Evolutionary conservation across 2,113 vertebrate species (phyloP), one percentile per base, ranked within the genome.

Genomic region (Tragelaphus strepsiceros): DNA sequence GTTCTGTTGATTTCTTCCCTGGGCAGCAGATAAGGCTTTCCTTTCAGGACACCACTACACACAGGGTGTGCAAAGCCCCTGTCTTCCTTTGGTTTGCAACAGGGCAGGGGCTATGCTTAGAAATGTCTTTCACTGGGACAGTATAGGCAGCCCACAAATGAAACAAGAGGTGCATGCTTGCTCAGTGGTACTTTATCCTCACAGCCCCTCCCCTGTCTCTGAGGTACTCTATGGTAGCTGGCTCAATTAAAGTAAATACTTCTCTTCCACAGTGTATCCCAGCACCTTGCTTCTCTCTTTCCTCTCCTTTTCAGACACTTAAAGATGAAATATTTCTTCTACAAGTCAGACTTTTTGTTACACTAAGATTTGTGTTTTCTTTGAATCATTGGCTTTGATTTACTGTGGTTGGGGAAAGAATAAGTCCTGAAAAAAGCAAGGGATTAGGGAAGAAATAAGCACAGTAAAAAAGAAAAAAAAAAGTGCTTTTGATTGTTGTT

Each of bases 101-200:
- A 19, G 14, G 14, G 32, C 6, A 39, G 0, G 24, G 26, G 7
- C 0, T 22, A 19, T n/a, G 32, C 5, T 28, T 13, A 62, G 6
- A 21, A 39, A 7, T 19, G 5, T 17, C 19, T 62, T 17, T 2
- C 14, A 22, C 8, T 51, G 3, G 71, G 24, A 67, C 49, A 24
- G 11, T 17, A 3, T 28, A 83, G 30, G 6, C 2, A 35, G 30
- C 9, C 3, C 7, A 39, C 1, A 91, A 19, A 22, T 64, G 85
- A 74, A 80, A 51, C 5, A 53, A 51, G 26, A 62, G 2, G 1
- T n/a, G 0, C 1, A 17, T 4, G 16, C 12, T 9, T 5, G 17
- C 3, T 35, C 19, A 39, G 0, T 11, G 14, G 11, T 2, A 53
- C 4, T 80, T 92, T 80, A 32, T 35, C 6, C 8, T 54, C 30